Base-by-base conservation (phyloP, 2,113 vertebrate genomes). In the Chloropsis cyanopogon region DNA sequence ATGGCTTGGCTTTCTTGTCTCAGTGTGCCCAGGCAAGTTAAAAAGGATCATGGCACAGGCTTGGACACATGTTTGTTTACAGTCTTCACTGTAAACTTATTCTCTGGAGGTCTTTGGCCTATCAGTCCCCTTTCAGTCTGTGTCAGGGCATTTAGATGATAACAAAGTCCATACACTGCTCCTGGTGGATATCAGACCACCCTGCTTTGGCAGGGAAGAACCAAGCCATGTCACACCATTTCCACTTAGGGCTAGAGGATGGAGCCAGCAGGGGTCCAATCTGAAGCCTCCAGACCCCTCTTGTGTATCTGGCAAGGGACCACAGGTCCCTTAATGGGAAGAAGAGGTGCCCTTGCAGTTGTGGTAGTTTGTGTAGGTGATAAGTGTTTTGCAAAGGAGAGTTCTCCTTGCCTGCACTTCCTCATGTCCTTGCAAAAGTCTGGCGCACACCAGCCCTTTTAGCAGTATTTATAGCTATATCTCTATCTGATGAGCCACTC, bases 401-500 rank as follows among this genome's bases (percentile, higher is more conserved):
- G 3, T 11, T 31, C 3, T 52, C 76, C 75, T 49, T 72, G 24
- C n/a, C 79, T 72, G 42, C 23, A 8, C 0, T 2, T 68, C 47
- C 35, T 91, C 8, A 53, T 71, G 28, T 71, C 60, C 28, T 69
- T 78, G 69, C 24, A 71, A 56, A 52, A 80, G 18, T 60, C 57
- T 94, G 92, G 79, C 88, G 92, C 78, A 50, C 46, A 60, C 44
- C 37, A 78, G 37, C 49, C 41, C 76, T 92, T 92, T 88, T 57
- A 90, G 37, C 75, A 90, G 53, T 95, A 93, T 90, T 95, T 94
- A 93, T 93, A 86, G 92, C 93, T 96, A 0, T 92, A 96, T 90
- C 68, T 93, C 82, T 88, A 79, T 90, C 92, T 94, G 94, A 96
- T 96, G 92, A 96, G 69, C 90, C 80, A 90, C 87, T 90, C 82